Percentiles rank a stretch among this genome's conserved stretches.
phyloP scores from a whole-genome alignment of 2,888 invertebrate species.

The Nomada lathburiana region DNA sequence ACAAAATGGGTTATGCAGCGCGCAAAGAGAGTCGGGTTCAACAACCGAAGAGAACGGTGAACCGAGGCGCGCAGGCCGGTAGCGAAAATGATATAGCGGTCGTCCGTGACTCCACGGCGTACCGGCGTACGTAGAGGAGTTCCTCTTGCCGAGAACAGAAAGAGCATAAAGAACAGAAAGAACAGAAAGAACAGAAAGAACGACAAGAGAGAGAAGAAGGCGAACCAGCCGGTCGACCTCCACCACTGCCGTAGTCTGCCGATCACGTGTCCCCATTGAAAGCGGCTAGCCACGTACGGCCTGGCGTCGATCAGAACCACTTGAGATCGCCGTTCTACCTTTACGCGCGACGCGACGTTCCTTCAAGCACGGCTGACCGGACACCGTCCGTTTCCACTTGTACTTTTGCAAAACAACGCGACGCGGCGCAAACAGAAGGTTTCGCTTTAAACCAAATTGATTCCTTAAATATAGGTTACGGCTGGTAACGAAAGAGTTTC shows the following conservation, averaged over 20 bases:
- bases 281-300: constrained; percentile 77
- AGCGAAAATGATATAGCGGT: constrained; percentile 81
- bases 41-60: constrained; percentile 79
- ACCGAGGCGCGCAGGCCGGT: constrained; percentile 75
- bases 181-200: constrained; percentile 10
- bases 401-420: constrained; percentile 40
- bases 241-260: constrained; percentile 67
- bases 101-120: constrained; percentile 72
- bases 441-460: not conserved
- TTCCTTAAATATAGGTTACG: not conserved
- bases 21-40: constrained; percentile 82
- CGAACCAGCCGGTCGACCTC: constrained; percentile 58
- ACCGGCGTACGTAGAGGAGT: constrained; percentile 67
- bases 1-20: constrained; percentile 84
- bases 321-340: constrained; percentile 57
- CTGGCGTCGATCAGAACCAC: constrained; percentile 74
- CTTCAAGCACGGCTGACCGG: constrained; percentile 65
- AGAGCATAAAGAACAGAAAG: not conserved
- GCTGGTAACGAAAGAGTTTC: not conserved
- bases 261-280: constrained; percentile 79
- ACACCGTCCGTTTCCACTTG: constrained; percentile 77
- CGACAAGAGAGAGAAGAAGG: constrained; percentile 29
- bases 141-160: constrained; percentile 49
- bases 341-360: constrained; percentile 1
- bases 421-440: not conserved